A percentile compares a stretch with the other conserved stretches of the same genome.
phyloP scores from a whole-genome alignment of 2,888 invertebrate species.

The Endomychus coccineus region DNA sequence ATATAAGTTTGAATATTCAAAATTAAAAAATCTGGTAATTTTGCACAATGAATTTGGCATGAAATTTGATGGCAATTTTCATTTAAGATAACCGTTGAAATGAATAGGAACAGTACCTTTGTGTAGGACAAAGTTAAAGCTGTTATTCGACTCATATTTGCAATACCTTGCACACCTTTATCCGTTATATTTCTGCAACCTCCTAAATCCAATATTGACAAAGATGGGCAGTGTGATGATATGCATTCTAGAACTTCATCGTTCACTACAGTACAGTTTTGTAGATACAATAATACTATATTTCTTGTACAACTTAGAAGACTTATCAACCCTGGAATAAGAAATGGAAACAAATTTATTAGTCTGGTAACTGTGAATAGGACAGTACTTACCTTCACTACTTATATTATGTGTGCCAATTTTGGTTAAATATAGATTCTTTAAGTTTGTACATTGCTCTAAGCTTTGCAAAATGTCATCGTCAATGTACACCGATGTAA shows the following conservation, averaged over 20 bases:
- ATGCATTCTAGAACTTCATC: constrained; percentile 49
- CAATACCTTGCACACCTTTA: constrained; percentile 29
- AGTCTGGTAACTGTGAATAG: constrained; percentile 5
- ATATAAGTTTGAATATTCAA: too few relatives aligned
- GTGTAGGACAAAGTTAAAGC: constrained; percentile 38
- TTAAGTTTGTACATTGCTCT: constrained; percentile 28
- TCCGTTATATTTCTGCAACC: constrained; percentile 38
- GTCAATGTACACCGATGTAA: constrained; percentile 31
- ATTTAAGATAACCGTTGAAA: too few relatives aligned
- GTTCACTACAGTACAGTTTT: constrained; percentile 41
- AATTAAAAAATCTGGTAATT: too few relatives aligned
- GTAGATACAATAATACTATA: constrained; percentile 30
- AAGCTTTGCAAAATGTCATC: constrained; percentile 35
- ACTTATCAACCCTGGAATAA: constrained; percentile 31
- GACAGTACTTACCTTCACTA: constrained; percentile 13
- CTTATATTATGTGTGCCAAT: constrained; percentile 24
- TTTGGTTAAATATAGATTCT: constrained; percentile 30
- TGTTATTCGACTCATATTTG: constrained; percentile 29
- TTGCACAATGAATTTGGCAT: too few relatives aligned
- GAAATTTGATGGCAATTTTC: too few relatives aligned
- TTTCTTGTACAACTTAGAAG: constrained; percentile 30
- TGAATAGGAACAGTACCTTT: constrained; percentile 36
- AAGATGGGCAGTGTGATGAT: constrained; percentile 44
- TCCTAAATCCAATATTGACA: constrained; percentile 46
- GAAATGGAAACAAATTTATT: too few relatives aligned